Evolutionary conservation across 2,113 vertebrate species (phyloP), one percentile per base, ranked within the genome.

Genomic region (Onychostoma macrolepis): DNA sequence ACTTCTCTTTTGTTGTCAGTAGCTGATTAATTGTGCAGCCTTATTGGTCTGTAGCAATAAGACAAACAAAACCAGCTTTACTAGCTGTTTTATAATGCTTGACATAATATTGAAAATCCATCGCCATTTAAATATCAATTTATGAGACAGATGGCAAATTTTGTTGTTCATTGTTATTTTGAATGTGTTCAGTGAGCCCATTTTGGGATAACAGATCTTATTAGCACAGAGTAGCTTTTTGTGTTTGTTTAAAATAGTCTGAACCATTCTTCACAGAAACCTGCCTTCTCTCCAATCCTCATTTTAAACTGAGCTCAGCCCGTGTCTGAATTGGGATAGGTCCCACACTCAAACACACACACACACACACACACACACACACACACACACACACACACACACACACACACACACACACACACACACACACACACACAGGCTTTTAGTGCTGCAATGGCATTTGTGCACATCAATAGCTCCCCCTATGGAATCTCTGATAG

Each of bases 391-490:
- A 53, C 6, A 53, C 17, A 53, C 50, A 53, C 48, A n/a, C 76
- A 33, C 75, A 78, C 45, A 19, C 50, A 53, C 6, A 53, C 17
- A 53, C 50, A 53, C 48, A n/a, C 76, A 33, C 75, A 78, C 45
- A 19, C 50, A 53, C 6, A 53, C 17, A 53, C 50, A 53, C 48
- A 41, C 38, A 53, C 17, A 19, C 50, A 53, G 33, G 58, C 72
- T 81, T 71, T 80, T 28, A 85, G 41, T 87, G 78, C 72, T 85
- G 81, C 69, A 74, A 75, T 87, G 83, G 78, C 89, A 80, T 30
- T 88, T 74, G 89, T 87, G 84, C 89, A 90, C 88, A 87, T 91
- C 91, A 91, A 90, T 90, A 91, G 90, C 92, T 91, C 90, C 91
- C 92, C 90, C 85, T 93, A 89, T 93, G 91, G 92, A 86, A 78